A percentile compares a stretch with the other conserved stretches of the same genome.
phyloP scores from a whole-genome alignment of 2,888 invertebrate genomes.

The Cenopis cana region DNA sequence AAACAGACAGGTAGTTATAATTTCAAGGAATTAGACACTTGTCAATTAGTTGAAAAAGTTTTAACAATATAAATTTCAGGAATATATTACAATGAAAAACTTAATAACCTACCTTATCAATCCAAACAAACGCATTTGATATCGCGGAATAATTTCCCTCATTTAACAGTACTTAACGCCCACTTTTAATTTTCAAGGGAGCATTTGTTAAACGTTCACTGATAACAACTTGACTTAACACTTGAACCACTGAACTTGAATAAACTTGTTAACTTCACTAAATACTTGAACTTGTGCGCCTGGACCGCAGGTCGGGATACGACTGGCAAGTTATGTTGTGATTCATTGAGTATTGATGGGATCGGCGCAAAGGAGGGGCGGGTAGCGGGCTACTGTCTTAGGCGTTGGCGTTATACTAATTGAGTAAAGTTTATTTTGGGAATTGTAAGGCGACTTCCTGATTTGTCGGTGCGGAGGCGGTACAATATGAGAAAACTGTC shows the following conservation, averaged over 20 bases:
- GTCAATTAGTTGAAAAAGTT: background rate
- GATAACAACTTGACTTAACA: background rate
- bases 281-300: conserved; percentile 18
- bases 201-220: background rate
- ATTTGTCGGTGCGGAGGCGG: too few species aligned
- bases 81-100: background rate
- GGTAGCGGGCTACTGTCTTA: too few species aligned
- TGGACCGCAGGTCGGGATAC: conserved; percentile 22
- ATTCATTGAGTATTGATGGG: conserved; percentile 28
- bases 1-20: too few species aligned
- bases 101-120: background rate
- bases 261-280: conserved; percentile 7
- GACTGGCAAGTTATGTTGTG: conserved; percentile 28
- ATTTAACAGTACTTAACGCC: background rate
- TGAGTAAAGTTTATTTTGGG: too few species aligned
- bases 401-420: too few species aligned
- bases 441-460: too few species aligned
- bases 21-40: too few species aligned
- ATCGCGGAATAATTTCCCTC: background rate
- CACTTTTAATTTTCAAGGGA: background rate
- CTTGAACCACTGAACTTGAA: background rate
- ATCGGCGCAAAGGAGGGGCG: conserved; percentile 5
- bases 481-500: too few species aligned
- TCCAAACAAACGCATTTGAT: background rate
- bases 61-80: background rate